phyloP scores from a whole-genome alignment of 30 jellyfish, hydroid and myxozoan species.

The Sanderia malayensis region DNA sequence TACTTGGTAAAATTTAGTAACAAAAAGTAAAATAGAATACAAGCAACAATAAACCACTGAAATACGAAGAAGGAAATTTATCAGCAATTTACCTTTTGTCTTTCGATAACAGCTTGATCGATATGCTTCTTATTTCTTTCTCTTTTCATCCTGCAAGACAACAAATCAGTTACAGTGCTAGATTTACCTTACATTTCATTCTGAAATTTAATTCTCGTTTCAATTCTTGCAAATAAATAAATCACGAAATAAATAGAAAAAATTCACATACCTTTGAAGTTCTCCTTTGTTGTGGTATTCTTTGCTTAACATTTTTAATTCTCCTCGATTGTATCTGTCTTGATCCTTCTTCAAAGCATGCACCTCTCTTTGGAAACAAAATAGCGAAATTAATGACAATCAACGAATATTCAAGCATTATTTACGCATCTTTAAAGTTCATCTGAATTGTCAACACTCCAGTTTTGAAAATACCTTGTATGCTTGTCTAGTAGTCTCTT shows the following conservation, averaged over 20 bases:
- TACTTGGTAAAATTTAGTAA: no score
- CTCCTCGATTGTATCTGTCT: slow-evolving; percentile 80
- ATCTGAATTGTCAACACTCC: no score
- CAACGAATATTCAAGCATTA: no score
- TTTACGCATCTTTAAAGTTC: no score
- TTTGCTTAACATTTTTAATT: slow-evolving; percentile 65
- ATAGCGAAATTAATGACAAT: no score
- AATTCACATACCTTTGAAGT: slow-evolving; percentile 45
- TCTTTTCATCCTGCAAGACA: slow-evolving; percentile 62
- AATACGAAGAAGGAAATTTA: no score
- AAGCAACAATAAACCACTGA: no score
- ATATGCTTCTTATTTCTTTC: slow-evolving; percentile 86
- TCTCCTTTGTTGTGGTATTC: slow-evolving; percentile 82
- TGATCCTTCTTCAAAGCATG: slow-evolving; percentile 86
- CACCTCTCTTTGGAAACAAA: slow-evolving; percentile 81
- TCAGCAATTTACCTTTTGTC: slow-evolving; percentile 62
- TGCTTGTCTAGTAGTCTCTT: slow-evolving; percentile 71
- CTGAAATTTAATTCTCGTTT: no score
- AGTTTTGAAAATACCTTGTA: slow-evolving; percentile 40
- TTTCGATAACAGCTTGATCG: slow-evolving; percentile 93
- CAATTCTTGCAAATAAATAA: no score
- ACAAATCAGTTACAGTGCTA: no score
- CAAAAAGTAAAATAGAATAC: no score
- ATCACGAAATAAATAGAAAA: neutral
- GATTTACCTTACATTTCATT: no score